Evolutionary conservation across 2,888 invertebrate species (phyloP), one percentile per base, ranked within the genome.

Genomic region (Agrilus mali): DNA sequence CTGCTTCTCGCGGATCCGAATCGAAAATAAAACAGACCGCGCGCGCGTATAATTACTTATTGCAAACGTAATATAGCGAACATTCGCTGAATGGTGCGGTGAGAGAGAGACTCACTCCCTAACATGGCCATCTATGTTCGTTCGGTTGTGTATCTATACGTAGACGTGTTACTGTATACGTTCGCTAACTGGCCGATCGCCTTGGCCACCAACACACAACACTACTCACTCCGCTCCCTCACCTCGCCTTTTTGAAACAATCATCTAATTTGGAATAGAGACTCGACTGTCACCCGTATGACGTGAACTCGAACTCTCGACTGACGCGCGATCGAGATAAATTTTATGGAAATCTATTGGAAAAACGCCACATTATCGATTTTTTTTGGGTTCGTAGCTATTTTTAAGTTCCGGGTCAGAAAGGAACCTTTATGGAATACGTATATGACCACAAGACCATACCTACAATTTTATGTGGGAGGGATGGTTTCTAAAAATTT

Each of bases 21-120:
- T 22, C 14, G 42, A 42, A 33, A 13, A 8, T 39, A 33, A 42
- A 16, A 13, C 41, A 34, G 7, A 27, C 10, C 10, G 27, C 27
- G 27, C 27, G 22, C 22, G 22, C 27, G 27, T 22, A n/a, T n/a
- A n/a, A n/a, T n/a, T n/a, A n/a, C n/a, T n/a, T 22, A 22, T 22
- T 22, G 22, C 22, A 22, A 22, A 22, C 27, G 27, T 27, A 27
- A 27, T 27, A 10, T 37, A 27, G 37, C 43, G 33, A 33, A 38
- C 20, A 40, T 31, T 36, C n/a, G 34, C 37, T 33, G 33, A 40
- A 34, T 42, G 55, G 58, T 59, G 60, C n/a, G n/a, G n/a, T 60
- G 60, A 59, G 60, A 58, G 51, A n/a, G n/a, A n/a, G n/a, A n/a
- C n/a, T n/a, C n/a, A 53, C 53, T 47, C 47, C 61, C 59, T 54